Conservation (phyloP, 2,888 invertebrate genomes). For the Chloroclystis v-ata region DNA sequence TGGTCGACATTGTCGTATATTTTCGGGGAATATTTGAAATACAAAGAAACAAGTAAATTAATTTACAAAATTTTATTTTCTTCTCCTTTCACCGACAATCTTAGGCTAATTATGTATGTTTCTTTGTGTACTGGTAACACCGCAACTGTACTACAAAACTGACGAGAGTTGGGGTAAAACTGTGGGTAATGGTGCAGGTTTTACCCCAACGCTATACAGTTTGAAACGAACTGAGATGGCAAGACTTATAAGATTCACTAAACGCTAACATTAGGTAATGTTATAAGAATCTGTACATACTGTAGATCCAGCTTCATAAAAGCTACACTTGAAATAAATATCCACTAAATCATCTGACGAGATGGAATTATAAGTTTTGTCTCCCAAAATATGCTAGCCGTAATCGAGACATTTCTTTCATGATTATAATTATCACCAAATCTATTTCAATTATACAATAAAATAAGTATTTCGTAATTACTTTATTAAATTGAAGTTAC, state of each 20-base stretch:
- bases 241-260: slow-evolving; percentile 73
- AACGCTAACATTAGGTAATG: slow-evolving; percentile 70
- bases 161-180: slow-evolving; percentile 40
- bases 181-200: slow-evolving; percentile 15
- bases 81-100: slow-evolving; percentile 64
- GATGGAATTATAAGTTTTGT: no score
- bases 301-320: no score
- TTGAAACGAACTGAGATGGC: slow-evolving; percentile 68
- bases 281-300: slow-evolving; percentile 22
- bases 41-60: slow-evolving; percentile 50
- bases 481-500: no score
- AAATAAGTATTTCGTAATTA: background rate
- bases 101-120: slow-evolving; percentile 66
- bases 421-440: no score
- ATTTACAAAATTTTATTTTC: slow-evolving; percentile 75
- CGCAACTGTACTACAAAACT: slow-evolving; percentile 59
- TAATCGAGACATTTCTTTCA: no score
- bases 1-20: background rate
- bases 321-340: no score
- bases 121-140: slow-evolving; percentile 77
- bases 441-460: no score
- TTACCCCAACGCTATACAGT: slow-evolving; percentile 44
- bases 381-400: no score
- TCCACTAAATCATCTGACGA: no score
- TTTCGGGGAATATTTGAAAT: background rate